phyloP scores from a whole-genome alignment of 2,113 vertebrate genomes.

The Stegastes partitus region DNA sequence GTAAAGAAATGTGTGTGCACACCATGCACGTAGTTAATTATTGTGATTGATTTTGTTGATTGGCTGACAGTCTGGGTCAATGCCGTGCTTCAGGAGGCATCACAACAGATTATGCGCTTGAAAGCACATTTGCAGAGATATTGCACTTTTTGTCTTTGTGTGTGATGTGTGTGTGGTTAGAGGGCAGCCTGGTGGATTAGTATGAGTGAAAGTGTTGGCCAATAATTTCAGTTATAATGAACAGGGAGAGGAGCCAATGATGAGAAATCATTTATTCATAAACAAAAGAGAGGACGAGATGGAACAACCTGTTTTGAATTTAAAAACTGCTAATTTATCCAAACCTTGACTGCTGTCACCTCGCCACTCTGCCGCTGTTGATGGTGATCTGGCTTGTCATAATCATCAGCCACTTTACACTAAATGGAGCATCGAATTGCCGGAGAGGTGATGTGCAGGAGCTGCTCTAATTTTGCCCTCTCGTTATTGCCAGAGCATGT shows the following conservation, averaged over 20 bases:
- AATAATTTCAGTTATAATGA: slow-evolving; percentile 64
- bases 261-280: slow-evolving; percentile 73
- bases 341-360: slow-evolving; percentile 38
- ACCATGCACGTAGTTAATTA: slow-evolving; percentile 44
- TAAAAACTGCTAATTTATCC: slow-evolving; percentile 54
- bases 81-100: slow-evolving; percentile 29
- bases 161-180: slow-evolving; percentile 13
- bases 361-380: slow-evolving; percentile 26
- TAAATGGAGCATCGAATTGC: slow-evolving; percentile 39
- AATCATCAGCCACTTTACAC: slow-evolving; percentile 52
- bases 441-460: slow-evolving; percentile 17
- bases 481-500: slow-evolving; percentile 7
- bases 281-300: slow-evolving; percentile 65
- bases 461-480: slow-evolving; percentile 16
- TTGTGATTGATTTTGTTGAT: slow-evolving; percentile 63
- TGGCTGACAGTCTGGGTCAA: slow-evolving; percentile 43
- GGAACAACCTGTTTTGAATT: slow-evolving; percentile 68
- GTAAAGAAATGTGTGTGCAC: slow-evolving; percentile 25
- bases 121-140: slow-evolving; percentile 32
- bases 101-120: slow-evolving; percentile 46
- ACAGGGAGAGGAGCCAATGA: slow-evolving; percentile 60
- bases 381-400: slow-evolving; percentile 53
- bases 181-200: slow-evolving; percentile 48
- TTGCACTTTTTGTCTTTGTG: slow-evolving; percentile 17
- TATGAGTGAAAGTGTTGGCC: slow-evolving; percentile 54